These are phyloP conservation scores for Anas georgica DNA, from an alignment of 2,797 vertebrate species.

Conservation along the genomic window DNA sequence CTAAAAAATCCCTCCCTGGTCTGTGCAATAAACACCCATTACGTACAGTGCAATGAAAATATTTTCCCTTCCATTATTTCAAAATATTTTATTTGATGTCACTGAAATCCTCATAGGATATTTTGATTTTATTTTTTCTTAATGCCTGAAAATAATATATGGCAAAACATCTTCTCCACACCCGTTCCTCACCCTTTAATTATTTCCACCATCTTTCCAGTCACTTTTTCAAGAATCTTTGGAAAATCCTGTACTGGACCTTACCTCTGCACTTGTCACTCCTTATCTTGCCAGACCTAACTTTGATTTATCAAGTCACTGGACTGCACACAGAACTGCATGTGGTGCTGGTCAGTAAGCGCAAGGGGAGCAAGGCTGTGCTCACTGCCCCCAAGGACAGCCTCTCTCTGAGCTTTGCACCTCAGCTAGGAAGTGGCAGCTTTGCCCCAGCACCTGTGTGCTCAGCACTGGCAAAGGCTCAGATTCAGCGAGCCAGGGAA, in stretches of 20 bases:
- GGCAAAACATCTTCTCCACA: not conserved
- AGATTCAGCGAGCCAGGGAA: rapidly evolving
- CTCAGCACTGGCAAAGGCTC: not conserved
- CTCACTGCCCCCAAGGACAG: not conserved
- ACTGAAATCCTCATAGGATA: not conserved
- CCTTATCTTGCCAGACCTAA: not conserved
- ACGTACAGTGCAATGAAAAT: not conserved
- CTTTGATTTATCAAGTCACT: too few relatives aligned
- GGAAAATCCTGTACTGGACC: not conserved
- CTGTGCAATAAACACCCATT: not conserved
- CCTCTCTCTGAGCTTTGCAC: not conserved
- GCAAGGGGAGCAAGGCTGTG: not conserved
- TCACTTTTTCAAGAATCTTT: not conserved
- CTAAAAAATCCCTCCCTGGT: not conserved
- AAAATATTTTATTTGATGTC: not conserved
- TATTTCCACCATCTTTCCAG: not conserved
- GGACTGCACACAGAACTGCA: not conserved
- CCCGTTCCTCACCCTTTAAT: not conserved
- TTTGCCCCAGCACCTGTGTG: not conserved
- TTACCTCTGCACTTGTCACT: not conserved
- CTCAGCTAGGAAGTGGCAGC: not conserved
- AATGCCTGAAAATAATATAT: not conserved
- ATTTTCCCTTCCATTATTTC: not conserved
- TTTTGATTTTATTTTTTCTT: not conserved
- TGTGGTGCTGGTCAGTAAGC: not conserved